Conservation (phyloP, 2,113 vertebrate genomes). For the Sapajus apella region DNA sequence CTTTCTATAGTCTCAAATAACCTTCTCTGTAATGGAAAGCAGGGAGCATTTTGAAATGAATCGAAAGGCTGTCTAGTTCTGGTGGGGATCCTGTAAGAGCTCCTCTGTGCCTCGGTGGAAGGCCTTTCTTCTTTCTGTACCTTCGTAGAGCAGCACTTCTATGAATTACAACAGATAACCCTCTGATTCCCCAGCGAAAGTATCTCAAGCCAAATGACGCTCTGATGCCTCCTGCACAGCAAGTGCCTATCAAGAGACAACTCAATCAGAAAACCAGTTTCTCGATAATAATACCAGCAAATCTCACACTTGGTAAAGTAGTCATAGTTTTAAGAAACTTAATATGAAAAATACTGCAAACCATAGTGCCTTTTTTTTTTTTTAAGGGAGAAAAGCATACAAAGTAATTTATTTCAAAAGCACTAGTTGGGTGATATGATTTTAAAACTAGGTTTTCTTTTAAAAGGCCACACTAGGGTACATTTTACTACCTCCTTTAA, state of each 20-base stretch:
- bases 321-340: constrained; percentile 46
- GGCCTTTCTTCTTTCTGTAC: constrained; percentile 20
- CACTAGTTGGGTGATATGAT: not conserved
- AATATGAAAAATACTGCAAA: constrained; percentile 54
- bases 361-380: not conserved
- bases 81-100: not conserved
- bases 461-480: not conserved
- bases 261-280: constrained; percentile 61
- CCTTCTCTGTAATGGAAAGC: constrained; percentile 44
- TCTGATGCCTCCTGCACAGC: not conserved
- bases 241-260: constrained; percentile 35
- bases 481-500: not conserved
- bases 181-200: constrained; percentile 57
- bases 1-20: constrained; percentile 26
- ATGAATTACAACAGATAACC: constrained; percentile 52
- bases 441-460: not conserved
- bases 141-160: constrained; percentile 41
- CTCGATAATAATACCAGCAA: constrained; percentile 27
- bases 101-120: constrained; percentile 43
- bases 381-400: not conserved
- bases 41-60: constrained; percentile 39
- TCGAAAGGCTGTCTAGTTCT: constrained; percentile 20
- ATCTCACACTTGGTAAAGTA: constrained; percentile 43
- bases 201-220: constrained; percentile 8
- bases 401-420: constrained; percentile 12